phyloP scores from a whole-genome alignment of 2,888 invertebrate species.

The Apodemia duryi region DNA sequence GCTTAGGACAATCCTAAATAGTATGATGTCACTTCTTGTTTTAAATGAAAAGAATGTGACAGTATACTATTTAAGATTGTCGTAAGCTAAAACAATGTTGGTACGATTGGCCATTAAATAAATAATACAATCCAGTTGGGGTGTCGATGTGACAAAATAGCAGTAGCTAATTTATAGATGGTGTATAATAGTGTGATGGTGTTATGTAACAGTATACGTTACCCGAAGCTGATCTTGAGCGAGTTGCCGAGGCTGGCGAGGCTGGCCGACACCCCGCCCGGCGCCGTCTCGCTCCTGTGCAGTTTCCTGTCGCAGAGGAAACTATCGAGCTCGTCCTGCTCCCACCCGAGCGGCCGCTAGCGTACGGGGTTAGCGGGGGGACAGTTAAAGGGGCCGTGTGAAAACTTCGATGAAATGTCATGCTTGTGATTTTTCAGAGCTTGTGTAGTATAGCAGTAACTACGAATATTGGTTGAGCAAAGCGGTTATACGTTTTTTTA shows the following conservation, averaged over 20 bases:
- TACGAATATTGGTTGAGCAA: too few relatives aligned
- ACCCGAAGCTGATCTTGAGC: conserved; percentile 92
- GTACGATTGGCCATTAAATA: too few relatives aligned
- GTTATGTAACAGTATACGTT: conserved; percentile 37
- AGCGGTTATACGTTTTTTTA: too few relatives aligned
- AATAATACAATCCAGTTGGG: too few relatives aligned
- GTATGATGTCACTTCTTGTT: too few relatives aligned
- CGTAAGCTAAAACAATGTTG: too few relatives aligned
- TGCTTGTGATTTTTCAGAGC: background rate
- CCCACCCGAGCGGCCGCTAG: conserved; percentile 42
- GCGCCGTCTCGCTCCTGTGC: conserved; percentile 87
- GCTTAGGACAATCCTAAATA: too few relatives aligned
- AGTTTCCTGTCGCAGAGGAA: conserved; percentile 76
- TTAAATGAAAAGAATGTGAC: too few relatives aligned
- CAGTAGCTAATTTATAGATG: background rate
- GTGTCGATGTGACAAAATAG: too few relatives aligned
- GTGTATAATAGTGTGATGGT: conserved; percentile 12
- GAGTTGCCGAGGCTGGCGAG: conserved; percentile 89
- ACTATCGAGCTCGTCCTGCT: conserved; percentile 74
- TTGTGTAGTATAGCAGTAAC: background rate
- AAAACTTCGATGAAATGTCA: background rate
- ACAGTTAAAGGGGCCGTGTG: conserved; percentile 33
- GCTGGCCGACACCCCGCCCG: conserved; percentile 86
- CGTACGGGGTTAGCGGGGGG: conserved; percentile 49
- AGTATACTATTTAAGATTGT: too few relatives aligned